Base-by-base conservation (phyloP, 2,797 vertebrate species). In the Oreochromis grahami region DNA sequence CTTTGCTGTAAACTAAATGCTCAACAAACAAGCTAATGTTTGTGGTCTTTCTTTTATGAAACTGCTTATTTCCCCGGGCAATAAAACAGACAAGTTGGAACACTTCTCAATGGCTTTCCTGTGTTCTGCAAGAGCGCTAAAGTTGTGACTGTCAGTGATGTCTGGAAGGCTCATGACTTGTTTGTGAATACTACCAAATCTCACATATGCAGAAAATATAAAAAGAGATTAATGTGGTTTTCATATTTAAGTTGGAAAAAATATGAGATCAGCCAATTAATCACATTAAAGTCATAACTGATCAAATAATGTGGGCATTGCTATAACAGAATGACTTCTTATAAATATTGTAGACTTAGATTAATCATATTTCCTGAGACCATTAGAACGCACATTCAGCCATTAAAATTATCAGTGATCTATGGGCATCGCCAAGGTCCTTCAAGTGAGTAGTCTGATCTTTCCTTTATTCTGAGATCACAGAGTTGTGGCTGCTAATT, bases 381-480 rank as follows among this genome's bases (percentile, higher is more conserved):
- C 45, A 84, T 86, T 84, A 89, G 51, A 91, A 80, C 78, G 26
- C 83, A 90, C 38, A 91, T 82, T 87, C 82, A 85, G 45, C 85
- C 84, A 87, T 91, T 92, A 77, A 82, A 90, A 88, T 90, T 65
- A 91, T 85, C 84, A 87, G 79, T 82, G 85, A 91, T 94, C 84
- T 84, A 76, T 89, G 81, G 55, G 81, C 83, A 91, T 80, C 74
- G 79, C 85, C 6, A 29, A 84, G 74, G 87, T 89, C 87, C 89
- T 93, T 91, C 58, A 88, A 91, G 87, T 83, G 70, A 91, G 81
- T 63, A 89, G 85, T 91, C 86, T 91, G 91, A 95, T 94, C 91
- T 90, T 52, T 36, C 45, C 86, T 94, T 93, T 91, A 86, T 93
- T 89, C 85, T 72, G 26, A 91, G 86, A 91, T 94, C 92, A 93